phyloP scores from a whole-genome alignment of 1,140 invertebrate genomes.

The Bombus consobrinus region DNA sequence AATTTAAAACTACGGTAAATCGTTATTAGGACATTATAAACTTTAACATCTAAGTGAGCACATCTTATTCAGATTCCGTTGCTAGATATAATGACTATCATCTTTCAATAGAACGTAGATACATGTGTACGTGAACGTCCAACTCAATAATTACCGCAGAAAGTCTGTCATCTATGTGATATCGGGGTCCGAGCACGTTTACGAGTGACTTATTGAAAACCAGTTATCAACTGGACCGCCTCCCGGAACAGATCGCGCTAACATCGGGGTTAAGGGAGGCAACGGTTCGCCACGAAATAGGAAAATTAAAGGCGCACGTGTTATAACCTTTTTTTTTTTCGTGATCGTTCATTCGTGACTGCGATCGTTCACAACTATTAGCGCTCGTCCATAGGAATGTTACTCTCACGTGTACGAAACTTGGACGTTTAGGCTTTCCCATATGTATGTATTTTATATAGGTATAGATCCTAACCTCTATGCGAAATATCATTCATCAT shows the following conservation, averaged over 20 bases:
- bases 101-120: too few species aligned
- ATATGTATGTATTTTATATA: not conserved
- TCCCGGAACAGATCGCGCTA: not conserved
- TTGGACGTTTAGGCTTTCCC: too few species aligned
- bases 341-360: conserved; percentile 2
- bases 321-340: conserved; percentile 1
- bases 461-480: too few species aligned
- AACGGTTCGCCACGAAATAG: not conserved
- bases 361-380: not conserved
- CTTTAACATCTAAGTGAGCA: not conserved
- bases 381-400: not conserved
- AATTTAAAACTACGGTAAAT: not conserved
- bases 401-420: not conserved
- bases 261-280: not conserved
- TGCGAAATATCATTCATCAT: too few species aligned
- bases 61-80: not conserved
- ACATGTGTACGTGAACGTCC: not conserved
- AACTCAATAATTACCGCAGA: conserved; percentile 9
- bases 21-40: not conserved
- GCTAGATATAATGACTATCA: not conserved
- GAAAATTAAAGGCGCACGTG: conserved; percentile 19
- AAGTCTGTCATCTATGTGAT: conserved; percentile 26
- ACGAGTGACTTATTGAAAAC: conserved; percentile 36
- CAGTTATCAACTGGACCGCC: conserved; percentile 29
- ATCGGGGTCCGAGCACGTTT: not conserved